Base-by-base conservation (phyloP, 2,797 vertebrate genomes). In the Poliocrania exsul region DNA sequence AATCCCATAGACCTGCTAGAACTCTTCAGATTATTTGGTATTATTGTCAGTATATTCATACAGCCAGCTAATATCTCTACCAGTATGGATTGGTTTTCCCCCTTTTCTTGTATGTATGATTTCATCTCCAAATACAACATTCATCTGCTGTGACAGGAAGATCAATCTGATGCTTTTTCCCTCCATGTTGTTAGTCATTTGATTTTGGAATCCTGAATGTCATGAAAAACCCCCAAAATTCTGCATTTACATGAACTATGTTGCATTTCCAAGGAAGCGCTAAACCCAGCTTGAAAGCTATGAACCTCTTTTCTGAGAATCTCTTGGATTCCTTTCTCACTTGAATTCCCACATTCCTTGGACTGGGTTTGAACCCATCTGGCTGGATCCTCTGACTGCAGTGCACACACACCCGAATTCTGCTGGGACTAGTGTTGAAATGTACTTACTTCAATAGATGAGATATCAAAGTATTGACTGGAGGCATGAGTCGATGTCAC, bases 391-490 rank as follows among this genome's bases (percentile, higher is more conserved):
- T 81, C 47, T 40, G 67, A 33, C 49, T 94, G 86, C 53, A 81
- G 65, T 2, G 5, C 31, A 28, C 16, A 35, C 20, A 18, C 18
- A 13, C 13, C n/a, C 0, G 1, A 54, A 51, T 66, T 79, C 75
- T 79, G 21, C 37, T 40, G 58, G 42, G 81, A 80, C 23, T 49
- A 46, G 33, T 72, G 51, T 58, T 84, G 51, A 91, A 87, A 60
- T 57, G 29, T 71, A 57, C 77, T 95, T 67, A 64, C 65, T 80
- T 87, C 57, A 65, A 46, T 20, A 62, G 71, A 35, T 62, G 70
- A 83, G 42, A 79, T 71, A 81, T 37, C 23, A 72, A 81, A 75
- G 37, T 71, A 90, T 79, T 92, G 90, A 86, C 83, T 64, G 57
- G 71, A 71, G 56, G 35, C 62, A 72, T 8, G 37, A 92, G 33